phyloP scores from a whole-genome alignment of 2,113 vertebrate species.

The Crocuta crocuta region DNA sequence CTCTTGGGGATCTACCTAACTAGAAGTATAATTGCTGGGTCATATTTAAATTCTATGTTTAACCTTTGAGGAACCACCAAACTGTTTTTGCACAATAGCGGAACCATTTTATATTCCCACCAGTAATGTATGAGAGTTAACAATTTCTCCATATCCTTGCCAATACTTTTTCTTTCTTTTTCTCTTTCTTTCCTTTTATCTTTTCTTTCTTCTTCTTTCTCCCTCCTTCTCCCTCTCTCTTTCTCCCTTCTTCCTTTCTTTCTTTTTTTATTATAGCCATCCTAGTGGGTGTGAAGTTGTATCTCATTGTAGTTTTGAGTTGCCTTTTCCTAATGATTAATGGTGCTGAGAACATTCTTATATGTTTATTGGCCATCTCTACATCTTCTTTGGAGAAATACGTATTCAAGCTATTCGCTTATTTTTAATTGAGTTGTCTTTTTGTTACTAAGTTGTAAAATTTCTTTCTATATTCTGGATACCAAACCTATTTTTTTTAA shows the following conservation, averaged over 20 bases:
- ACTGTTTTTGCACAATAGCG: background rate
- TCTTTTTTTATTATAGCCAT: background rate
- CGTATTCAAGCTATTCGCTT: background rate
- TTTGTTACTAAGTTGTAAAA: background rate
- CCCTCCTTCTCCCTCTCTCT: no score
- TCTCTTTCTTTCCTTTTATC: background rate
- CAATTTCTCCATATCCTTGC: background rate
- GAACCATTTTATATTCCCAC: background rate
- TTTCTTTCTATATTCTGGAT: background rate
- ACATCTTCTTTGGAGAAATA: conserved; percentile 16
- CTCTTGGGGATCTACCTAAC: background rate
- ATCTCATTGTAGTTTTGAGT: background rate
- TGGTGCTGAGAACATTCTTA: background rate
- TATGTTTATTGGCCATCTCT: background rate
- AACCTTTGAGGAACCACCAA: background rate
- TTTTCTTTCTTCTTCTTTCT: background rate
- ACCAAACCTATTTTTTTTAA: background rate
- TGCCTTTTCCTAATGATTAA: background rate
- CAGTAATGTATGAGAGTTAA: background rate
- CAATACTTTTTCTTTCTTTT: background rate
- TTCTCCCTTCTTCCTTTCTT: no score
- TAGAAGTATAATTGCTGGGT: background rate
- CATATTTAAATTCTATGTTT: background rate
- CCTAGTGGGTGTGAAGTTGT: background rate
- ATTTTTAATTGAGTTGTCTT: background rate